Evolutionary conservation across 2,797 vertebrate species (phyloP), one percentile per base, ranked within the genome.

Genomic region (Chrysocyon brachyurus): DNA sequence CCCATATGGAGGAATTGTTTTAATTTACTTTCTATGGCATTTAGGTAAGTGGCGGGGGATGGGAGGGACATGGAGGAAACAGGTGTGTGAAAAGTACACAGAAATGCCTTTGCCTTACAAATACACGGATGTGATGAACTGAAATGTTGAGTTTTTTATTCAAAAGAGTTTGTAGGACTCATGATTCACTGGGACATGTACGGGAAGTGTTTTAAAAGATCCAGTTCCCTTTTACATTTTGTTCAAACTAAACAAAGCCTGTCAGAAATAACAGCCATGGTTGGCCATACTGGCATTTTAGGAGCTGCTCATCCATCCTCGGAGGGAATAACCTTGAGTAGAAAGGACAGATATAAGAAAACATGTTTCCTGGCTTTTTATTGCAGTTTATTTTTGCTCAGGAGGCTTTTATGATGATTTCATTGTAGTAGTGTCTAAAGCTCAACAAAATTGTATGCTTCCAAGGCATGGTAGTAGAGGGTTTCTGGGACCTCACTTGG

Each of bases 41-140:
- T 93, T 97, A 95, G 90, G 68, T 52, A 87, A 93, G 90, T 81
- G 26, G 5, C 78, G 70, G 83, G 31, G 63, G 36, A 56, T 40
- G 63, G 52, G 57, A 86, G 33, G 81, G 21, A 86, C 9, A 3
- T 28, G 22, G 82, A 92, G 90, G 84, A 79, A 64, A 46, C 70
- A 84, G 96, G 14, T 92, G 24, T 92, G 2, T 82, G 70, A 54
- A 75, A 89, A 87, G 68, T 33, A 83, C 56, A 21, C 52, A 68
- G 68, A 91, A 46, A 66, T 0, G 9, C 73, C 54, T 87, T 73
- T 72, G 85, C 33, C 46, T 87, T 89, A 59, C 68, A 68, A 78
- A 87, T 87, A 54, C 52, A 26, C 0, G 0, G 17, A 40, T 31
- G n/a, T 61, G 77, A 92, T 70, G 28, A 21, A 59, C 82, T 81